Evolutionary conservation across 2,888 invertebrate species (phyloP), one percentile per base, ranked within the genome.

Genomic region (Lissonota sp.): DNA sequence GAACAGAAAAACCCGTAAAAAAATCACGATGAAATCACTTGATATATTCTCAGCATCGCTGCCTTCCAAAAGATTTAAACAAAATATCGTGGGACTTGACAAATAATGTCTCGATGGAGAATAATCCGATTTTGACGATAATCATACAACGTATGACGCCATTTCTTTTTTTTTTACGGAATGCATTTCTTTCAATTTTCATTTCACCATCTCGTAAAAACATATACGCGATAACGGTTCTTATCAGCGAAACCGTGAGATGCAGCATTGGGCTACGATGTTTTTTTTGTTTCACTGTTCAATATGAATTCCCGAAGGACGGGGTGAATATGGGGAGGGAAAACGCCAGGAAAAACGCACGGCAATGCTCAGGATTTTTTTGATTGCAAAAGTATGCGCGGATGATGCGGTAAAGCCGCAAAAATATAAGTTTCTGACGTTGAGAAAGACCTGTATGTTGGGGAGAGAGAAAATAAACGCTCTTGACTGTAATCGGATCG

Each of bases 261-360:
- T 49, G 60, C 62, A 58, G 79, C 70, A 72, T 26, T 26, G 85
- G 86, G 84, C 86, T 87, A 87, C 87, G 85, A 86, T 88, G 80
- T 86, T 87, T 85, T 84, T n/a, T 64, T 79, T 26, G 40, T 69
- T 81, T 62, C 58, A 16, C 63, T 57, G 79, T 80, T 82, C 86
- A 86, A 85, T 86, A 88, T 88, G 90, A 90, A 90, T 90, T 90
- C 90, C 89, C 88, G 89, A 90, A 90, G 87, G 90, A 86, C 87
- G 74, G 37, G 82, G 60, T 90, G 88, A 88, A 88, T 87, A 88
- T 88, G 86, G 86, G 88, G 86, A 89, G 87, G 87, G 88, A 88
- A 89, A 89, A 89, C 88, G 85, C 86, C 85, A 67, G 51, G 57
- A 63, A 71, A 83, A 84, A 84, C 75, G 82, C 82, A 90, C 86